A percentile compares a stretch with the other conserved stretches of the same genome.
These are phyloP conservation scores for Caenorhabditis tropicalis DNA, from an alignment of 1,140 invertebrate species.

Conservation along the genomic window DNA sequence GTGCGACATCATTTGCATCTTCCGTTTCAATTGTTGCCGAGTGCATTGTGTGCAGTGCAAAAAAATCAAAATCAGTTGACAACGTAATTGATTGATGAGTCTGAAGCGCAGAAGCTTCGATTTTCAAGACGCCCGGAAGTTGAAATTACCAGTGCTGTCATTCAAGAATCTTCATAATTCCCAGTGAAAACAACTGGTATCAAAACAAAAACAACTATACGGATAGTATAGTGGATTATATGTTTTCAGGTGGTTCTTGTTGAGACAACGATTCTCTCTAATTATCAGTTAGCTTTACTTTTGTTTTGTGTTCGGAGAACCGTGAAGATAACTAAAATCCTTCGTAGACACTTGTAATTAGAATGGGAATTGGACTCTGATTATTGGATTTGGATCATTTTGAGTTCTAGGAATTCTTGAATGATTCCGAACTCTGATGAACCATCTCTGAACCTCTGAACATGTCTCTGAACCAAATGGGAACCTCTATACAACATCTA, in stretches of 20 bases:
- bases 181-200: not conserved
- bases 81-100: slow-evolving; percentile 7
- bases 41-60: slow-evolving; percentile 36
- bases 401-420: not conserved
- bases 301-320: not conserved
- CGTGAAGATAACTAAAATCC: not conserved
- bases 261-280: too few relatives aligned
- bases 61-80: slow-evolving; percentile 25
- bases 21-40: slow-evolving; percentile 22
- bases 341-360: not conserved
- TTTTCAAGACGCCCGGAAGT: not conserved
- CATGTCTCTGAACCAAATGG: too few relatives aligned
- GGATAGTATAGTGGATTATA: not conserved
- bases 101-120: not conserved
- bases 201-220: not conserved
- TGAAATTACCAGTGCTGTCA: not conserved
- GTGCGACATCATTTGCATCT: slow-evolving; percentile 34
- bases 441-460: too few relatives aligned
- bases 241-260: not conserved
- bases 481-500: too few relatives aligned
- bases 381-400: not conserved
- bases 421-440: too few relatives aligned
- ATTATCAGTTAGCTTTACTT: slow-evolving; percentile 5
- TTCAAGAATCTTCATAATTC: not conserved
- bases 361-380: not conserved